Base-by-base conservation (phyloP, 2,888 invertebrate genomes). In the Apamea crenata region DNA sequence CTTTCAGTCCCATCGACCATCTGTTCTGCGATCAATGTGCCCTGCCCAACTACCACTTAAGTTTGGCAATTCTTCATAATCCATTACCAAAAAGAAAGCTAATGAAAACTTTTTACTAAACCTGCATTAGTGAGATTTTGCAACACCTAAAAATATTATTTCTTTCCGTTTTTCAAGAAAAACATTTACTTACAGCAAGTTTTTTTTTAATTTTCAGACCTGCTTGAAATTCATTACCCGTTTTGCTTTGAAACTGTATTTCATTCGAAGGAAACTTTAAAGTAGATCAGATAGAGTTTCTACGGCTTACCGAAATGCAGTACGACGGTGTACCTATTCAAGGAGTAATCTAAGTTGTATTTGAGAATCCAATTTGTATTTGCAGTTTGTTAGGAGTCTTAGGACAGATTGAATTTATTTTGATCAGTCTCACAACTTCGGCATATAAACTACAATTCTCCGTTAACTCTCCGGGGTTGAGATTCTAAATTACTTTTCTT, bases 221-320 rank as follows among this genome's bases (percentile, higher is more conserved):
- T 44, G 25, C 50, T 76, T 82, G 56, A 82, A 82, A 81, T 82
- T 76, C 65, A 66, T 81, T 82, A 59, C 65, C 18, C 44, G 61
- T 16, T 59, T 47, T 59, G 6, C 32, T 69, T 65, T 69, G 40
- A 75, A 82, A 59, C 18, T 36, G 36, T 63, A 56, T 76, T 73
- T 65, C 14, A 72, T 69, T 82, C 29, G 56, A 40, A 69, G 61
- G n/a, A 47, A 61, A 73, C 29, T 68, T 50, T n/a, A 53, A 29
- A 68, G 18, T 68, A 47, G 44, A 82, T 63, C 47, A 68, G 68
- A 74, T 81, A 68, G 16, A 18, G 44, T 56, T 25, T 29, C 29
- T 6, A 21, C 63, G 32, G 69, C 50, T 66, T 29, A 59, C n/a
- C 6, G 53, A 73, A 69, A 69, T 82, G 76, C 69, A 82, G 16